These are phyloP conservation scores for Aquatica leii DNA, from an alignment of 2,888 invertebrate species.

Conservation along the genomic window DNA sequence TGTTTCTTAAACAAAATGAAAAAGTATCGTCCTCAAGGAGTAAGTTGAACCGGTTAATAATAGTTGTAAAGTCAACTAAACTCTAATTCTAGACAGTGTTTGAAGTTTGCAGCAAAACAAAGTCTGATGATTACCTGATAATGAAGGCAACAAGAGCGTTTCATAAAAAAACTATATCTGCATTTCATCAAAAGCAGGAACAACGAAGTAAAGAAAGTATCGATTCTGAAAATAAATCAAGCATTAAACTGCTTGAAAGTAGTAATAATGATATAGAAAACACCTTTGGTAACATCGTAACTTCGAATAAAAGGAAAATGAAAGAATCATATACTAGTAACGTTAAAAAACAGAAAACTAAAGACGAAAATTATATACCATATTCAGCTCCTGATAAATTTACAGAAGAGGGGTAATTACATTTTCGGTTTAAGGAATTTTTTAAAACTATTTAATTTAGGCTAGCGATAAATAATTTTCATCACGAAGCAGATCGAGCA, in stretches of 20 bases:
- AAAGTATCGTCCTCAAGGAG: slow-evolving; percentile 77
- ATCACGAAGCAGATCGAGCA: slow-evolving; percentile 78
- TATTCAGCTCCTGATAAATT: slow-evolving; percentile 86
- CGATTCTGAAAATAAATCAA: slow-evolving; percentile 35
- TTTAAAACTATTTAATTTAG: slow-evolving; percentile 56
- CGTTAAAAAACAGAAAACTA: slow-evolving; percentile 64
- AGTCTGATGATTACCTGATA: slow-evolving; percentile 78
- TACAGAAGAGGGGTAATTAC: slow-evolving; percentile 77
- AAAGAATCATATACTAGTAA: slow-evolving; percentile 67
- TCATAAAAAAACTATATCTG: slow-evolving; percentile 69
- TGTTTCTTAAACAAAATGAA: slow-evolving; percentile 72
- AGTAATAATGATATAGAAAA: slow-evolving; percentile 65
- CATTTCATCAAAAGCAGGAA: slow-evolving; percentile 59
- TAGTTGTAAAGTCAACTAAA: background rate
- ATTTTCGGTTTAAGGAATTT: background rate
- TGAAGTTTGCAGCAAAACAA: slow-evolving; percentile 84
- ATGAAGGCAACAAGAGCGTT: slow-evolving; percentile 89
- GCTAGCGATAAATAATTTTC: slow-evolving; percentile 81
- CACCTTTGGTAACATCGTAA: slow-evolving; percentile 66
- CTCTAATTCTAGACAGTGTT: slow-evolving; percentile 84
- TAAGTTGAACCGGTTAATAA: slow-evolving; percentile 57
- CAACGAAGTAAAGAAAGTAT: slow-evolving; percentile 55
- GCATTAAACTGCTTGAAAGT: slow-evolving; percentile 56
- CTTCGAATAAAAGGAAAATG: slow-evolving; percentile 66
- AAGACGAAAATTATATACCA: slow-evolving; percentile 86